Conservation (phyloP, 1,140 invertebrate species). For the Melitaea cinxia region DNA sequence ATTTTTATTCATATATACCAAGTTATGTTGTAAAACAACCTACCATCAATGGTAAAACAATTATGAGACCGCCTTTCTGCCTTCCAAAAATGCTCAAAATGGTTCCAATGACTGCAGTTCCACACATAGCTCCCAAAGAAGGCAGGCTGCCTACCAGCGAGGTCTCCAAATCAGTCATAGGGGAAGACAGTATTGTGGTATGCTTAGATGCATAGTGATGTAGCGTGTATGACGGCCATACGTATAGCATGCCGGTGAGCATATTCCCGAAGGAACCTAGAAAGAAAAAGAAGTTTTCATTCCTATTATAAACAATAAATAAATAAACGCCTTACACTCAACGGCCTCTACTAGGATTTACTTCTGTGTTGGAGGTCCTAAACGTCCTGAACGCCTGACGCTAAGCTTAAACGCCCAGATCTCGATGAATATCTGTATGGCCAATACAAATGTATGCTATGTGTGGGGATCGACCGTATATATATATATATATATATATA, state of each 20-base stretch:
- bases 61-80: conserved; percentile 54
- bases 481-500: no score
- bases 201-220: conserved; percentile 44
- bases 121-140: conserved; percentile 52
- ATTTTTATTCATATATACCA: no score
- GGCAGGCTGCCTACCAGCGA: conserved; percentile 60
- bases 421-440: no score
- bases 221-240: conserved; percentile 62
- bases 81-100: conserved; percentile 55
- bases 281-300: conserved; percentile 2
- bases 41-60: conserved; percentile 58
- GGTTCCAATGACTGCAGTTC: conserved; percentile 49
- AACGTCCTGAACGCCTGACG: no score
- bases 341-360: no score
- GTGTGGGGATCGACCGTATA: no score
- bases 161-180: conserved; percentile 58
- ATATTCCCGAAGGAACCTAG: conserved; percentile 41
- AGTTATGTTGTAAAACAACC: conserved; percentile 35
- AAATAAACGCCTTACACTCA: no score
- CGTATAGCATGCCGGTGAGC: conserved; percentile 46
- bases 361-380: no score
- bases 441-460: no score
- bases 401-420: no score
- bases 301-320: neutral
- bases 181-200: conserved; percentile 43